A percentile compares a stretch with the other conserved stretches of the same genome.
phyloP scores from a whole-genome alignment of 64 coral and sea anemone genomes.

The Porites lutea region DNA sequence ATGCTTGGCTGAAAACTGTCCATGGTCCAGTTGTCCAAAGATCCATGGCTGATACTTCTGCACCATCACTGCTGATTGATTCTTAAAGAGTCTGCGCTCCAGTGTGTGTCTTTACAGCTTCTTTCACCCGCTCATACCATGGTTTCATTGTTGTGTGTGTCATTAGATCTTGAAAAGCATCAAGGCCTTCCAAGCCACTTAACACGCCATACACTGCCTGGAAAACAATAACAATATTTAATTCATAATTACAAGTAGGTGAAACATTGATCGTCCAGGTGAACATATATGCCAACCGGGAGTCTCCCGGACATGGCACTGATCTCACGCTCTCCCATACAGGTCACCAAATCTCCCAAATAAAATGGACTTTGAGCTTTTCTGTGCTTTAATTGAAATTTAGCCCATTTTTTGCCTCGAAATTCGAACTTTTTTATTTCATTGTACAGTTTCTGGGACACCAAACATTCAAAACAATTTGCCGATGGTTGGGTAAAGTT shows the following conservation, averaged over 20 bases:
- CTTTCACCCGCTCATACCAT: constrained; percentile 92
- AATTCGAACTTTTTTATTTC: background rate
- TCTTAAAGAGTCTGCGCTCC: constrained; percentile 50
- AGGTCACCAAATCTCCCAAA: too few species aligned
- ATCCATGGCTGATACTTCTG: background rate
- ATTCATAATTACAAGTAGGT: too few species aligned
- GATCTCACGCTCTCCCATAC: background rate
- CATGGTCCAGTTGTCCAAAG: background rate
- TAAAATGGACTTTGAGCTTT: too few species aligned
- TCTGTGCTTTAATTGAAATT: too few species aligned
- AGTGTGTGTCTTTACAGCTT: constrained; percentile 68
- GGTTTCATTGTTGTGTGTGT: constrained; percentile 87
- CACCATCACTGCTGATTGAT: background rate
- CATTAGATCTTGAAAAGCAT: constrained; percentile 89
- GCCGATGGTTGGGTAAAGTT: too few species aligned
- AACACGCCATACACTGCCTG: constrained; percentile 96
- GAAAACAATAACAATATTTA: background rate
- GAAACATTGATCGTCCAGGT: too few species aligned
- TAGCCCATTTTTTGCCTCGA: too few species aligned
- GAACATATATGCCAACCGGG: too few species aligned
- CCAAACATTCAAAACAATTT: too few species aligned
- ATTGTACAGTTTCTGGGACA: too few species aligned
- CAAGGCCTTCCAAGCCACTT: constrained; percentile 90
- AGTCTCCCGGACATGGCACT: background rate
- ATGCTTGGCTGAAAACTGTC: background rate